Evolutionary conservation across 2,888 invertebrate species (phyloP), one percentile per base, ranked within the genome.

Genomic region (Vesta saturnalis): DNA sequence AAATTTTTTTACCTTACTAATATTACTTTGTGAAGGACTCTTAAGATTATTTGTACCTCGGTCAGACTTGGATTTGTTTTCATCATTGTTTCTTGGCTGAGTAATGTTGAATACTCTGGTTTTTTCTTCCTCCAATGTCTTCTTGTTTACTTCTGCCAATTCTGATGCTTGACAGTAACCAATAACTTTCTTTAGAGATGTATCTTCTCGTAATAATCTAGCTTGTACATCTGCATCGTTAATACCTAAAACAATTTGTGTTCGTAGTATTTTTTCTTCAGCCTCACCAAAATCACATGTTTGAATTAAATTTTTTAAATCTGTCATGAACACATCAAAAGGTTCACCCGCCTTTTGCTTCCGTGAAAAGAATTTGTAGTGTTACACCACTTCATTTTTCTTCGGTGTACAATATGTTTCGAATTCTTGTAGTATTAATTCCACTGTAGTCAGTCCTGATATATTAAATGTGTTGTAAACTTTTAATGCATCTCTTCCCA

Each of bases 371-470:
- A 72, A 71, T 43, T 64, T 68, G 16, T 61, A 66, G 12, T 61
- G 64, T 16, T 60, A 67, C 62, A 68, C 62, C 15, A 47, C 55
- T 58, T 62, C 63, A 60, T 70, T 72, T 54, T 59, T 60, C 47
- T 60, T 63, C 16, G 67, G 70, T 18, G 52, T 70, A 19, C 63
- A 68, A 54, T 68, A 63, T 23, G 22, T 54, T 56, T 72, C 67
- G 16, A 68, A 52, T 21, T 52, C 58, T 1, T 67, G 52, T 43
- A 68, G 56, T 18, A 72, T 61, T 14, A 22, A 57, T 8, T 57
- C 35, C 19, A 57, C 56, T 15, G 54, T 22, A 43, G 43, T 43
- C 14, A 43, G n/a, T 43, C 14, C 14, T 14, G 43, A 43, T 14
- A 43, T 14, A 43, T 43, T 14, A n/a, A 43, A 43, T 43, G 43